Evolutionary conservation across 2,888 invertebrate genomes (phyloP), one percentile per base, ranked within the genome.

Genomic region (Noctua fimbriata): DNA sequence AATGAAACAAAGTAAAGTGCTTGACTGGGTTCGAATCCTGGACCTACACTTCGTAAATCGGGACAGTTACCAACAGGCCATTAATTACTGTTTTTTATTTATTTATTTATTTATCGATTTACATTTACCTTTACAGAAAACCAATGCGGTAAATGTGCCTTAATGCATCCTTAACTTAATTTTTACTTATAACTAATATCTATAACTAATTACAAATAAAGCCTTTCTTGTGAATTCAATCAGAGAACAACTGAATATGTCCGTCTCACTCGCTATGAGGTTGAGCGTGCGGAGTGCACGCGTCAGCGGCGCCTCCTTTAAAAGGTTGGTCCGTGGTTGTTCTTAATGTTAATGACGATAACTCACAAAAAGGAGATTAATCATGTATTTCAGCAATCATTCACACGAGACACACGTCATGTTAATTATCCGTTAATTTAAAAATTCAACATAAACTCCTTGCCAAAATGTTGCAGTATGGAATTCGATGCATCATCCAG

Each of bases 401-500:
- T 58, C 21, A 21, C 41, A 73, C 9, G 63, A 32, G 71, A 41
- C 3, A n/a, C 2, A n/a, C 18, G 52, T 52, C 52, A 18, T 71
- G 21, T 21, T 21, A 41, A 28, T 69, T 32, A 52, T n/a, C 4
- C 28, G 41, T 63, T 69, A 2, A 81, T 63, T 66, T 24, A 14
- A 28, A 58, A 18, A 7, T 32, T 44, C 1, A 32, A 71, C n/a
- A 58, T 9, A 78, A 24, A n/a, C 10, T 41, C 14, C 36, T 75
- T 65, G 58, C 7, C 2, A 16, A 18, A 36, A 52, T 66, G 60
- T 80, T 88, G 0, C 66, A 87, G 87, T 88, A 32, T 87, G 87
- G 87, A 87, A 88, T 65, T 88, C 87, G 0, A 86, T 88, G 83
- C 88, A 88, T 7, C n/a, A 76, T 5, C 88, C 88, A n/a, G 41